Conservation (phyloP, 1,140 invertebrate genomes). For the Neodiprion pinetum region DNA sequence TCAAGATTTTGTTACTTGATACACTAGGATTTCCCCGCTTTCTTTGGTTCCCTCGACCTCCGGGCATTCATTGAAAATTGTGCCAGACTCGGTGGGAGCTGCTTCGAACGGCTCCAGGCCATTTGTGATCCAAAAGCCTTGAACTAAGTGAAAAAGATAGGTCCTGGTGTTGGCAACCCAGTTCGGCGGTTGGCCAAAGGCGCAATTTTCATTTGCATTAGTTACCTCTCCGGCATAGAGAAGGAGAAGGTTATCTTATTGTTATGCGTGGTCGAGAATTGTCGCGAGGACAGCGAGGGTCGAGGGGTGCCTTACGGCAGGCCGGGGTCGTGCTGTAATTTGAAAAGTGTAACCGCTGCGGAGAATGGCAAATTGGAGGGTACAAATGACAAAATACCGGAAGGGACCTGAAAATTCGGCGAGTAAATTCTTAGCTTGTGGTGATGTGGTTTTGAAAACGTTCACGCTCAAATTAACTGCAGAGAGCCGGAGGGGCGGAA, state of each 20-base stretch:
- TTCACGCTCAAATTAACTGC: neutral
- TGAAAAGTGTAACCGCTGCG: slow-evolving; percentile 3
- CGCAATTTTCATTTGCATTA: neutral
- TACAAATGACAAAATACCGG: slow-evolving; percentile 3
- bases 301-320: neutral
- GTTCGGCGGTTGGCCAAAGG: neutral
- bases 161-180: no score
- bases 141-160: no score
- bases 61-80: neutral
- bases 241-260: neutral
- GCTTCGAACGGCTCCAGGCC: no score
- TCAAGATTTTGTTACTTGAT: slow-evolving; percentile 9
- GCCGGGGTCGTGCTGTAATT: neutral
- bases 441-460: slow-evolving; percentile 1
- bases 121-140: no score
- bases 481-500: no score
- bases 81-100: no score
- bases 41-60: neutral
- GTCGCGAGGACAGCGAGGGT: neutral
- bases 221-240: neutral
- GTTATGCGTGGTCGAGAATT: neutral
- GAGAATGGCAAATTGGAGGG: slow-evolving; percentile 4
- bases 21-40: neutral
- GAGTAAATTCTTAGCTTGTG: neutral
- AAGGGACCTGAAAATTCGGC: neutral